Evolutionary conservation across 2,888 invertebrate genomes (phyloP).

Genomic region (Euzophera pinguis): DNA sequence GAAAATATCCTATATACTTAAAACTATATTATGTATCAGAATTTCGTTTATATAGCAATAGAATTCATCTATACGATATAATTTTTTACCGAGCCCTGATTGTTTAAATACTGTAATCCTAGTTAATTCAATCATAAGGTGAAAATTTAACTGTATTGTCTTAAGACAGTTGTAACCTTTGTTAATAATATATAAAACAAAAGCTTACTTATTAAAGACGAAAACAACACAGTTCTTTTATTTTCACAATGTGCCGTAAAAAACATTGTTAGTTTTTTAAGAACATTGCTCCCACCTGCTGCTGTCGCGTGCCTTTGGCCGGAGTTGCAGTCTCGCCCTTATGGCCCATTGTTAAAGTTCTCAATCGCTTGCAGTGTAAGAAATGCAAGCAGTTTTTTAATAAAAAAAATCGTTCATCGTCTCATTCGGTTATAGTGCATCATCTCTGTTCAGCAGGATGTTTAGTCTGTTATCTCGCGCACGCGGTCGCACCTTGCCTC

Average conservation of each 20-base stretch:
- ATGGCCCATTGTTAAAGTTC: conserved; percentile 24
- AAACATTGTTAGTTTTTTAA: conserved; percentile 71
- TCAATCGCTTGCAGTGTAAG: conserved; percentile 14
- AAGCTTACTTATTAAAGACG: conserved; percentile 37
- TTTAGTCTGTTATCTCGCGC: conserved; percentile 75
- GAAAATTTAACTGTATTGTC: conserved; percentile 2
- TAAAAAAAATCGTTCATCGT: conserved; percentile 56
- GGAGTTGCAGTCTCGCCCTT: conserved; percentile 26
- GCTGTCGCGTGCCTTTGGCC: conserved; percentile 63
- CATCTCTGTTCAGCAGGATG: conserved; percentile 67
- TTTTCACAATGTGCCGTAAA: conserved; percentile 57
- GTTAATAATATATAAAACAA: conserved; percentile 28
- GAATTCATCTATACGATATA: too few relatives aligned
- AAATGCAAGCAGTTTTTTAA: conserved; percentile 52
- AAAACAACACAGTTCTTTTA: conserved; percentile 56
- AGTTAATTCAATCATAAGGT: neutral
- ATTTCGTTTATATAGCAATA: too few relatives aligned
- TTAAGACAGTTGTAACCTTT: conserved; percentile 18
- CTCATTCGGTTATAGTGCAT: conserved; percentile 54
- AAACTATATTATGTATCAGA: too few relatives aligned
- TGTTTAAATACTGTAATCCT: neutral
- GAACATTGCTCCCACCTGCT: conserved; percentile 70
- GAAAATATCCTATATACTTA: too few relatives aligned
- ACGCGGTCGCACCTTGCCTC: conserved; percentile 67
- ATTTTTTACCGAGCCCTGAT: too few relatives aligned